Evolutionary conservation across 2,888 invertebrate species (phyloP).

Genomic region (Apamea anceps): DNA sequence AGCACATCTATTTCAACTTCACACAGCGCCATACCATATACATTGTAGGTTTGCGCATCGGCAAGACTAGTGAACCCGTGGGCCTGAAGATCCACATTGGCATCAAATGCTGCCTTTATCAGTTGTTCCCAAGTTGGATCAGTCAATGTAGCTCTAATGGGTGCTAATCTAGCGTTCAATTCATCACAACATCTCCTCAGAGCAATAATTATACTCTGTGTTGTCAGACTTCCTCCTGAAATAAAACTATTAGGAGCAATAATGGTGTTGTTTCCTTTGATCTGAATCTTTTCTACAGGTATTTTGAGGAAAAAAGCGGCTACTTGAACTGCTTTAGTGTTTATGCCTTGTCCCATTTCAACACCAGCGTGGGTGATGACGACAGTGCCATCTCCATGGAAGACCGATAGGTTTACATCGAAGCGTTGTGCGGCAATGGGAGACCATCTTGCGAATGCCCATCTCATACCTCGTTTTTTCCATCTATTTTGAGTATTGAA

Average conservation of each 20-base stretch:
- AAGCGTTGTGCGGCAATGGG: slow-evolving; percentile 68
- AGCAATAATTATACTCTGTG: slow-evolving; percentile 91
- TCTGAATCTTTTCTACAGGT: slow-evolving; percentile 90
- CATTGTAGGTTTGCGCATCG: slow-evolving; percentile 67
- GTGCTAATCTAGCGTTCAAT: slow-evolving; percentile 82
- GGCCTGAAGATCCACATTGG: slow-evolving; percentile 69
- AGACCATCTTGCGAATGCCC: slow-evolving; percentile 91
- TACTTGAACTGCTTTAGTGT: slow-evolving; percentile 92
- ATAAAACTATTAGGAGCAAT: slow-evolving; percentile 91
- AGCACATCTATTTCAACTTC: slow-evolving; percentile 93
- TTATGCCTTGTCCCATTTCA: slow-evolving; percentile 93
- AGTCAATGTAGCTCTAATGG: slow-evolving; percentile 76
- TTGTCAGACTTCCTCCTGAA: slow-evolving; percentile 92
- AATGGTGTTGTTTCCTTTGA: slow-evolving; percentile 91
- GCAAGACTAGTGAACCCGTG: slow-evolving; percentile 65
- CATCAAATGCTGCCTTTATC: slow-evolving; percentile 81
- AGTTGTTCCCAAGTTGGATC: slow-evolving; percentile 87
- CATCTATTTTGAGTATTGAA: slow-evolving; percentile 92
- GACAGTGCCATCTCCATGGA: slow-evolving; percentile 90
- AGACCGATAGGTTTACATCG: slow-evolving; percentile 58
- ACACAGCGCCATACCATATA: slow-evolving; percentile 90
- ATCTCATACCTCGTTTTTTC: slow-evolving; percentile 92
- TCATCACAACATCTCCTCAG: slow-evolving; percentile 86
- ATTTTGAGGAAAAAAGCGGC: slow-evolving; percentile 92
- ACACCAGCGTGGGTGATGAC: slow-evolving; percentile 91